These are phyloP conservation scores for Anthonomus grandis DNA, from an alignment of 1,140 invertebrate genomes.

Conservation along the genomic window DNA sequence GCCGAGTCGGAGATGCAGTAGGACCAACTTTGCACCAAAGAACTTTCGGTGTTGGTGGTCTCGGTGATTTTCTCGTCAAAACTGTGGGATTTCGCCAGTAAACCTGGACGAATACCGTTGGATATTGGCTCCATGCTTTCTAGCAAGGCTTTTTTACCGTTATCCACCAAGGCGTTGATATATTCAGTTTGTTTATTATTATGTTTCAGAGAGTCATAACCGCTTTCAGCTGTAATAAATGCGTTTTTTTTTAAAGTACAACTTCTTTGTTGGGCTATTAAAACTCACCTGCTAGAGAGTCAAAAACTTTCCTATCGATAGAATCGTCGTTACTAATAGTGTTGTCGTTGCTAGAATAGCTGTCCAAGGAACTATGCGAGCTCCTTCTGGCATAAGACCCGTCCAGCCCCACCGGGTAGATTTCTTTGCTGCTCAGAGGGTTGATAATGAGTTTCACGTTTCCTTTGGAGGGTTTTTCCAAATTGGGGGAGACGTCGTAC, in stretches of 20 bases:
- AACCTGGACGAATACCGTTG: slow-evolving; percentile 43
- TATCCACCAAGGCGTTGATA: slow-evolving; percentile 26
- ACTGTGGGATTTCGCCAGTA: slow-evolving; percentile 47
- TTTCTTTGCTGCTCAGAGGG: slow-evolving; percentile 50
- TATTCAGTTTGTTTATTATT: slow-evolving; percentile 25
- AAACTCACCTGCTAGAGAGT: slow-evolving; percentile 14
- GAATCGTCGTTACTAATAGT: slow-evolving; percentile 38
- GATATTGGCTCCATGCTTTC: slow-evolving; percentile 44
- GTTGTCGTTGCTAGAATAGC: slow-evolving; percentile 39
- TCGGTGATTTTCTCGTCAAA: slow-evolving; percentile 45
- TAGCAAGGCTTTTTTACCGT: slow-evolving; percentile 28
- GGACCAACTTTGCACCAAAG: slow-evolving; percentile 46
- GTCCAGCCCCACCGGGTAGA: slow-evolving; percentile 43
- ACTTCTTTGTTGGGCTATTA: background rate
- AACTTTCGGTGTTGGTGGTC: slow-evolving; percentile 34
- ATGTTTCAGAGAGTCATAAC: slow-evolving; percentile 33
- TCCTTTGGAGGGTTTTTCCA: slow-evolving; percentile 35
- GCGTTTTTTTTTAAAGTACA: no score
- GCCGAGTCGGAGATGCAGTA: slow-evolving; percentile 44
- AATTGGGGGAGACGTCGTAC: slow-evolving; percentile 34
- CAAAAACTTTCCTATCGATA: slow-evolving; percentile 19
- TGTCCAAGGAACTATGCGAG: slow-evolving; percentile 44
- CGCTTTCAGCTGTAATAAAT: no score
- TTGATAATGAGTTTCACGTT: slow-evolving; percentile 55
- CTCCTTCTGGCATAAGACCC: slow-evolving; percentile 44